Base-by-base conservation (phyloP, 35 echinoderm and acorn worm genomes). In the Acanthaster planci region DNA sequence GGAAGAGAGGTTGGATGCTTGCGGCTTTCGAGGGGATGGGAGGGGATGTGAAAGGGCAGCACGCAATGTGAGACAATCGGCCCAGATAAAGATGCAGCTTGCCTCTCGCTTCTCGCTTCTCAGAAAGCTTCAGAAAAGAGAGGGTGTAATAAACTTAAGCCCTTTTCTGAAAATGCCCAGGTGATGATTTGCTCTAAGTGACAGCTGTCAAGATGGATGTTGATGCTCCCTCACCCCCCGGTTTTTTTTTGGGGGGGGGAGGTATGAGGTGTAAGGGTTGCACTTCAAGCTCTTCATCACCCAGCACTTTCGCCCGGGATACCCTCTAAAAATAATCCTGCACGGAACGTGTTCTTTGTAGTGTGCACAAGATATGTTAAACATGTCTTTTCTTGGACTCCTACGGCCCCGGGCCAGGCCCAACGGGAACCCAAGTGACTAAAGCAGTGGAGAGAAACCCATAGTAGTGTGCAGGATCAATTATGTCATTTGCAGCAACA, bases 401-500 rank as follows among this genome's bases (percentile, higher is more conserved):
- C 0, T 8, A 23, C 2, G 22, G 19, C 57, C 57, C 23, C 64
- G 26, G 26, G 42, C 64, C 64, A 26, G 10, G 23, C 64, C 42
- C 42, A 47, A 12, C 57, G 9, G 19, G 7, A 30, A 30, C 57
- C 7, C 18, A 72, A 72, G 30, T 29, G 34, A 72, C 26, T 8
- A 72, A 19, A 72, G 34, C 26, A 72, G 64, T 72, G 14, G 21
- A 72, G 64, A 47, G 12, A 72, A 72, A 72, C 64, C 64, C 34
- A 34, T 72, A 31, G 23, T 72, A 31, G 64, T 36, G 34, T 72
- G 23, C 64, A 72, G 18, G 22, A 19, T 21, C 64, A 72, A 72
- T 72, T 72, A 72, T 72, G 64, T 72, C 64, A 34, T 72, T 72
- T 72, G 34, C 23, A 72, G 64, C 64, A 72, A 72, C 64, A 72